Conservation (phyloP, 2,888 invertebrate species). For the Dicyrtoma fusca region DNA sequence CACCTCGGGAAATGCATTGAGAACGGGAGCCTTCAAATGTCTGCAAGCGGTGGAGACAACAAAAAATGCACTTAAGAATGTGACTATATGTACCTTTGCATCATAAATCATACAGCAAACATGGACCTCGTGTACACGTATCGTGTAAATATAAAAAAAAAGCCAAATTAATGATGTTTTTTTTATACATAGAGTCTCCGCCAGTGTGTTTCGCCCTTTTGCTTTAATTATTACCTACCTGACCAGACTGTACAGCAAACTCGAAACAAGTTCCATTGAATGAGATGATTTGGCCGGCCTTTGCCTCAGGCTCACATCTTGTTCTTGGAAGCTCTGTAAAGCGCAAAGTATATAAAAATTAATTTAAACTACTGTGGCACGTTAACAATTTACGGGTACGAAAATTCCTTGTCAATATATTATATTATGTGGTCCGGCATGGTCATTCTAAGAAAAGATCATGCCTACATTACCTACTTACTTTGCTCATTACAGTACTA, state of each 20-base stretch:
- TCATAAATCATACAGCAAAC: neutral
- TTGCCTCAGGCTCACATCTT: constrained; percentile 74
- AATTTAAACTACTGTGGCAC: constrained; percentile 6
- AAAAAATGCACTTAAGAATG: neutral
- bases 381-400: constrained; percentile 2
- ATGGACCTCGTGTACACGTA: neutral
- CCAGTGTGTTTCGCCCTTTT: too few species aligned
- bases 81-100: neutral
- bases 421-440: too few species aligned
- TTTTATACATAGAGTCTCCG: too few species aligned
- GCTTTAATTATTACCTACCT: constrained; percentile 36
- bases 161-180: too few species aligned
- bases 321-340: constrained; percentile 80
- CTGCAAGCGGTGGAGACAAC: constrained; percentile 56
- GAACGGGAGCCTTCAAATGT: constrained; percentile 79
- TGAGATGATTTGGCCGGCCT: constrained; percentile 74
- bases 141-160: neutral
- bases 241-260: constrained; percentile 62
- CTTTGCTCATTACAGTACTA: too few species aligned
- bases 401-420: neutral
- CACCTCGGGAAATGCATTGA: constrained; percentile 67
- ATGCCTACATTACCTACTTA: too few species aligned
- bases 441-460: too few species aligned
- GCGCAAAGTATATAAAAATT: neutral
- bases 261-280: constrained; percentile 86